A percentile compares a stretch with the other conserved stretches of the same genome.
phyloP scores from a whole-genome alignment of 2,113 vertebrate genomes.

The Petroica traversi region DNA sequence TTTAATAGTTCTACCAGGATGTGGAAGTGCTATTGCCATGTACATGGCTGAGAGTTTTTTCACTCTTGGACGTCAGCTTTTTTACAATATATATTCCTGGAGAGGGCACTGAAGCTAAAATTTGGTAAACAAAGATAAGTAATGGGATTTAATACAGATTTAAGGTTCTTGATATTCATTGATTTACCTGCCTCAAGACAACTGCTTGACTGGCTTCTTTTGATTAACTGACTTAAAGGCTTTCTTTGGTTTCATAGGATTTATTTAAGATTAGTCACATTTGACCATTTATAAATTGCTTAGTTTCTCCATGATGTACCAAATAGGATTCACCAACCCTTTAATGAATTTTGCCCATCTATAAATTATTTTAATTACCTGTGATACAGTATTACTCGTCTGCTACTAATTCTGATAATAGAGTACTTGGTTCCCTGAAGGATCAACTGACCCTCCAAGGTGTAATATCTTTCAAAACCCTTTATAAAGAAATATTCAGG shows the following conservation, averaged over 20 bases:
- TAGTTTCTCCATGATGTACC: neutral
- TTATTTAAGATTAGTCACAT: conserved; percentile 39
- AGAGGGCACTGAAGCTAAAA: neutral
- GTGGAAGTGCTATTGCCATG: neutral
- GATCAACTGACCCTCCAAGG: neutral
- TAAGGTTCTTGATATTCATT: conserved; percentile 40
- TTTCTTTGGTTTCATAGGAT: conserved; percentile 34
- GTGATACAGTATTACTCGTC: neutral
- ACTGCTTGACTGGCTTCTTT: conserved; percentile 10
- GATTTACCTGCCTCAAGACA: conserved; percentile 31
- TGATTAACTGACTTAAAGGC: conserved; percentile 52
- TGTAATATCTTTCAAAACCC: neutral
- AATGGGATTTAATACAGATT: conserved; percentile 44
- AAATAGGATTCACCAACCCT: neutral
- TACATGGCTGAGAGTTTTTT: neutral
- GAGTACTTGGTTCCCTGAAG: neutral
- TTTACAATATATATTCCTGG: neutral
- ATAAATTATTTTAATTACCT: conserved; percentile 28
- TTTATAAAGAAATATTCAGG: neutral
- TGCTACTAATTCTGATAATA: neutral
- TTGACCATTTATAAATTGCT: neutral
- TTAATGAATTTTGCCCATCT: neutral
- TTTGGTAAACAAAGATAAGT: conserved; percentile 47
- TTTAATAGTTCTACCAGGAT: neutral
- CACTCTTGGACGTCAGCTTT: accelerated